Conservation (phyloP, 2,113 vertebrate species). For the Nicator chloris region DNA sequence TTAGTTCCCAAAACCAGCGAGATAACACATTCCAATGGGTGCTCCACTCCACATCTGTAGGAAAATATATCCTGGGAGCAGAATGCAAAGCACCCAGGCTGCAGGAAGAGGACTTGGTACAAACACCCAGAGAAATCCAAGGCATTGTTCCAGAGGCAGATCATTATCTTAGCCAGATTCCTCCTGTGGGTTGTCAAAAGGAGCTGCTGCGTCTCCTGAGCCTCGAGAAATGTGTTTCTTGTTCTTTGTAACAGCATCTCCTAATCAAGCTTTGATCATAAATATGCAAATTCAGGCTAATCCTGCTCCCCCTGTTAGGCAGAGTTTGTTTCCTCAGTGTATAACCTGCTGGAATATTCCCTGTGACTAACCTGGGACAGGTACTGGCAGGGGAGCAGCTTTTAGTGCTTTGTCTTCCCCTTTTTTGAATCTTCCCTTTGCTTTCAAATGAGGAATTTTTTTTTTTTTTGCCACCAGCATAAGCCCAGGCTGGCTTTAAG, state of each 20-base stretch:
- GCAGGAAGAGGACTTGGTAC: background rate
- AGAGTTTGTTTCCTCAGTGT: background rate
- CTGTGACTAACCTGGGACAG: background rate
- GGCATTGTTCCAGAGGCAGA: background rate
- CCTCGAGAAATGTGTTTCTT: background rate
- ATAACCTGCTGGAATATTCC: background rate
- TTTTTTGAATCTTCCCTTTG: background rate
- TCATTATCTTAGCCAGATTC: background rate
- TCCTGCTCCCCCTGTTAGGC: background rate
- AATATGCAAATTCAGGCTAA: background rate
- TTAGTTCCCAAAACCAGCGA: background rate
- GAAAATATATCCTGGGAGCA: background rate
- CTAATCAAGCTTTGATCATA: background rate
- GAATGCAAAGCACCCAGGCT: background rate
- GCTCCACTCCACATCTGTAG: background rate
- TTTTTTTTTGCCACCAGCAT: background rate
- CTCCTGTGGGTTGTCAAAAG: background rate
- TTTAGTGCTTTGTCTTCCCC: background rate
- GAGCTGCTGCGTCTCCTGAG: background rate
- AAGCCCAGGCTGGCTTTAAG: background rate
- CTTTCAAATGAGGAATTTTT: background rate
- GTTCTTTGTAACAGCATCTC: background rate
- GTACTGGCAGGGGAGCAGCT: background rate
- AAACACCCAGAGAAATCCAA: background rate
- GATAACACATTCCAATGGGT: background rate